These are phyloP conservation scores for Solea senegalensis DNA, from an alignment of 2,113 vertebrate genomes.

Conservation along the genomic window DNA sequence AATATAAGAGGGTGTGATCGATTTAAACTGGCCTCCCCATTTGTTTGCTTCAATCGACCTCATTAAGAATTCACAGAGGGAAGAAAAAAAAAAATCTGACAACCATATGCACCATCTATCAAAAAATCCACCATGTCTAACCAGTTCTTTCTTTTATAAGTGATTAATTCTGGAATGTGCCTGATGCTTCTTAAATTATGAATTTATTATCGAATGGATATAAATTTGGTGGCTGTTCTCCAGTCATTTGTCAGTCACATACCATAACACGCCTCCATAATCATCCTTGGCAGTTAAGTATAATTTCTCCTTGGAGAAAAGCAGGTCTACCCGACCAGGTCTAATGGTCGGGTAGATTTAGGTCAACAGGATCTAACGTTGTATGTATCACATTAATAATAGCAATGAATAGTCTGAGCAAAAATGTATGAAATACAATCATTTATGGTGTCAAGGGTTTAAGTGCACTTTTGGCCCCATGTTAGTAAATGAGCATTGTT, in stretches of 20 bases:
- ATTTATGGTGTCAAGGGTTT: neutral
- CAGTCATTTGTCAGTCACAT: slow-evolving; percentile 42
- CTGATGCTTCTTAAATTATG: slow-evolving; percentile 42
- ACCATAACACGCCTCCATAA: slow-evolving; percentile 14
- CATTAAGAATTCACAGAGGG: slow-evolving; percentile 32
- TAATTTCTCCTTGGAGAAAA: neutral
- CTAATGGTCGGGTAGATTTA: neutral
- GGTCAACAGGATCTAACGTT: neutral
- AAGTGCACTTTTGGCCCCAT: neutral
- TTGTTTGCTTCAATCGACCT: slow-evolving; percentile 30
- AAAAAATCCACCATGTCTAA: slow-evolving; percentile 19
- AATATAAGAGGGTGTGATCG: slow-evolving; percentile 39
- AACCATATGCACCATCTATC: slow-evolving; percentile 45
- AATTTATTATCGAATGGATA: slow-evolving; percentile 60
- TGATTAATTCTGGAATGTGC: slow-evolving; percentile 34
- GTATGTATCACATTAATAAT: neutral
- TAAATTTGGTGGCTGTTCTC: slow-evolving; percentile 50
- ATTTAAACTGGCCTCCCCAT: slow-evolving; percentile 29
- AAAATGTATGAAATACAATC: neutral
- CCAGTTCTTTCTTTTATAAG: slow-evolving; percentile 29
- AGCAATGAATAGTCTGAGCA: neutral
- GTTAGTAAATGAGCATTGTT: too few species aligned
- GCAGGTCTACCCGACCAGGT: neutral
- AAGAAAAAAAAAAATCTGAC: slow-evolving; percentile 27
- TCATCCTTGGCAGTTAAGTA: slow-evolving; percentile 6